Base-by-base conservation (phyloP, 2,888 invertebrate species). In the Horisme vitalbata region DNA sequence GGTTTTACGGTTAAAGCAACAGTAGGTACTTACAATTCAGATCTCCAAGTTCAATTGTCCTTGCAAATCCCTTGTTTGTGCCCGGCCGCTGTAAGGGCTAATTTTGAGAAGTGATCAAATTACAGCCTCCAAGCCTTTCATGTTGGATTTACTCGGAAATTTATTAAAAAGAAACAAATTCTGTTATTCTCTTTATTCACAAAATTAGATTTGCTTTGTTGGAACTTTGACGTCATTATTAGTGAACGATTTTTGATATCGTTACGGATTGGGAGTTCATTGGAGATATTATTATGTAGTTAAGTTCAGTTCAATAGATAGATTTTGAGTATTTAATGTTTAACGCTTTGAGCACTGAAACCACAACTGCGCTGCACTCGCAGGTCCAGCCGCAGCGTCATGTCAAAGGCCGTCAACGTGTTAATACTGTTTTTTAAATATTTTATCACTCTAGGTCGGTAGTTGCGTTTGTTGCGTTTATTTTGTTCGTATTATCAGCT, bases 81-180 rank as follows among this genome's bases (percentile, higher is more conserved):
- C 47, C 59, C 52, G 62, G 68, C 64, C 68, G 66, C 71, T 67
- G 61, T 47, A 50, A 68, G 71, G 68, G 68, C 64, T 71, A 73
- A 77, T 75, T 74, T 68, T 59, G 64, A 60, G 60, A 63, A 67
- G 64, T 69, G 69, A 68, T 75, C 67, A 69, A 71, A 75, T 75
- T 75, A 68, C 74, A 59, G 58, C 55, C 59, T 53, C 27, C 39
- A 59, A 71, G 64, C 67, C 58, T 66, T 71, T 61, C 63, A 63
- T 61, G 46, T 43, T 26, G 56, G 63, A 61, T 63, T 63, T 63
- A 56, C 47, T 45, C 48, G 56, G 65, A 56, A 65, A 11, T 47
- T 44, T 45, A 41, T 47, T 35, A 47, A 52, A 53, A 54, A 45
- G 41, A 41, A 49, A 47, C 46, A 47, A 39, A 41, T 36, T 49